phyloP scores from a whole-genome alignment of 23 tunicate genomes.

The Botrylloides violaceus region DNA sequence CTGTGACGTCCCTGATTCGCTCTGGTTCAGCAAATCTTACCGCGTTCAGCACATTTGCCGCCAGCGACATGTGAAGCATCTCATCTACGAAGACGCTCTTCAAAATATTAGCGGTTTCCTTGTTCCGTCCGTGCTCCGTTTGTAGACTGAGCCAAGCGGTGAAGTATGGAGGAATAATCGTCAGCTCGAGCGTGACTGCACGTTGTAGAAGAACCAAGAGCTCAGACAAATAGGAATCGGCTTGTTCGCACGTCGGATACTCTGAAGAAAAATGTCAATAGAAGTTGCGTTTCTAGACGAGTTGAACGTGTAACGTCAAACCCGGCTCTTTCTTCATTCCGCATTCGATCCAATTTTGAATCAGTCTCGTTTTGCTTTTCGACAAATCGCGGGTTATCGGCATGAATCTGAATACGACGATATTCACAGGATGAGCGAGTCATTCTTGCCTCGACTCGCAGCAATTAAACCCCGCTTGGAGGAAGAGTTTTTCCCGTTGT shows the following conservation, averaged over 20 bases:
- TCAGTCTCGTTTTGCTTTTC: conserved; percentile 26
- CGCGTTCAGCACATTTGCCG: conserved; percentile 32
- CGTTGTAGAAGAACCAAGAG: conserved; percentile 1
- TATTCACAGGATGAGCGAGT: too few species aligned
- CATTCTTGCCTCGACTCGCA: too few species aligned
- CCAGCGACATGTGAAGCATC: conserved; percentile 51
- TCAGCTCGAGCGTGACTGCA: conserved; percentile 31
- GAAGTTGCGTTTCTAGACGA: background rate
- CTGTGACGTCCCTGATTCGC: too few species aligned
- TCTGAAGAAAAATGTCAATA: background rate
- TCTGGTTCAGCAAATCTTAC: conserved; percentile 11
- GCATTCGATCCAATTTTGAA: conserved; percentile 49
- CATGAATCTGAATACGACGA: conserved; percentile 60
- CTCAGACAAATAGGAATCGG: background rate
- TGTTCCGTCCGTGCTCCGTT: conserved; percentile 28
- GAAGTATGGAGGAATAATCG: conserved; percentile 50
- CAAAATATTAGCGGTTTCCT: conserved; percentile 24
- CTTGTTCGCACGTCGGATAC: background rate
- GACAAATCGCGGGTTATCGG: conserved; percentile 47
- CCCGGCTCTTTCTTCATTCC: conserved; percentile 46
- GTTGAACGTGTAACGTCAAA: too few species aligned
- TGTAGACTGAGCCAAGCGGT: conserved; percentile 52
- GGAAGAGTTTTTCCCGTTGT: too few species aligned
- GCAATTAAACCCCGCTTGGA: too few species aligned
- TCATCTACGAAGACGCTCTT: conserved; percentile 39